A percentile compares a stretch with the other conserved stretches of the same genome.
phyloP scores from a whole-genome alignment of 1,140 invertebrate species.

The Apolygus lucorum region DNA sequence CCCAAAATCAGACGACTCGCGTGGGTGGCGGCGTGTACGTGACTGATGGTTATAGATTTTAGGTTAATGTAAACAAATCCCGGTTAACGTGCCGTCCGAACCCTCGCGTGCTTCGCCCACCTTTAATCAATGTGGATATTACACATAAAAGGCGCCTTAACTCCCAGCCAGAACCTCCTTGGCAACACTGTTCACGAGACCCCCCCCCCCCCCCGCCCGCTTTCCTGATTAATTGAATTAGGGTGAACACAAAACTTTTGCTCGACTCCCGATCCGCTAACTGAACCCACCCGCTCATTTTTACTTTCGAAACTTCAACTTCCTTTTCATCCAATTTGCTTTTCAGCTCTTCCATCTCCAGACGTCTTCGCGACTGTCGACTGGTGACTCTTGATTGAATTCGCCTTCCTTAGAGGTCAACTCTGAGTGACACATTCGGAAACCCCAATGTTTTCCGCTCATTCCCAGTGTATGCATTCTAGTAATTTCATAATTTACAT shows the following conservation, averaged over 20 bases:
- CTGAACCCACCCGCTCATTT: not conserved
- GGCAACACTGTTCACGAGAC: not conserved
- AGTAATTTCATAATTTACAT: no score
- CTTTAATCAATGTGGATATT: slow-evolving; percentile 15
- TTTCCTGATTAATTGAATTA: slow-evolving; percentile 10
- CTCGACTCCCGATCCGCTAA: not conserved
- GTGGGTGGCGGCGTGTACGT: no score
- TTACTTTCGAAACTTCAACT: not conserved
- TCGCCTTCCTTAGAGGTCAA: no score
- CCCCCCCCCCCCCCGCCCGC: not conserved
- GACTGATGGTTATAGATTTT: slow-evolving; percentile 8
- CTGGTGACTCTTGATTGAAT: no score
- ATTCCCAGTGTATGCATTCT: no score
- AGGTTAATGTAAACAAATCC: slow-evolving; percentile 11
- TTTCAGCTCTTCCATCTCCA: not conserved
- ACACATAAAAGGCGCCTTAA: slow-evolving; percentile 13
- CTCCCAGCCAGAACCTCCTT: not conserved
- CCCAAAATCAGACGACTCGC: no score
- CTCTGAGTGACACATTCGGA: no score
- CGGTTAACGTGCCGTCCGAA: not conserved
- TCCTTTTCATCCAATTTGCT: not conserved
- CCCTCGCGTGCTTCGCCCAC: slow-evolving; percentile 2
- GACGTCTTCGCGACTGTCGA: not conserved
- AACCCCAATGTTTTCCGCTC: no score
- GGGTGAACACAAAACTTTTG: not conserved